A percentile compares a stretch with the other conserved stretches of the same genome.
Conservation (phyloP, 2,113 vertebrate species). For the Dasyprocta punctata region DNA sequence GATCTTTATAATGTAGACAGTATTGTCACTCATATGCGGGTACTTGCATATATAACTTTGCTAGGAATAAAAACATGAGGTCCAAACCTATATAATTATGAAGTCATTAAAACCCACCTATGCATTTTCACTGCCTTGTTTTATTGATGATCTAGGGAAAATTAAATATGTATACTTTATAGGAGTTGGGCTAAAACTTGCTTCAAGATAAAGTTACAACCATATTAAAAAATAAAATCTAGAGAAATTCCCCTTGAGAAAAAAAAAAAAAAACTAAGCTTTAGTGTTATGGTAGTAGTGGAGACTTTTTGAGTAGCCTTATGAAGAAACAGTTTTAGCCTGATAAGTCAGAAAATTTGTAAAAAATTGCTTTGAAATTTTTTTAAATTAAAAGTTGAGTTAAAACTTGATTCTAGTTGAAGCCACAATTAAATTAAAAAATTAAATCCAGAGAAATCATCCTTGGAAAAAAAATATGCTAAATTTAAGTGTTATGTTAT, state of each 20-base stretch:
- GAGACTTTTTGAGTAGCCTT: neutral
- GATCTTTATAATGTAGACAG: neutral
- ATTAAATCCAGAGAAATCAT: neutral
- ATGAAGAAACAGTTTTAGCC: neutral
- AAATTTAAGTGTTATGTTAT: neutral
- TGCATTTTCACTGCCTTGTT: constrained; percentile 20
- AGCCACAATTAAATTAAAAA: neutral
- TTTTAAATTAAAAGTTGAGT: neutral
- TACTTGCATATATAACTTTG: neutral
- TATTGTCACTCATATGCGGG: neutral
- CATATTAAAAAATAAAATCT: neutral
- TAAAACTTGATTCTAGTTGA: neutral
- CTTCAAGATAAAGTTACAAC: neutral
- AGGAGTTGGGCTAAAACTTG: neutral
- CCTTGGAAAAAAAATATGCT: neutral
- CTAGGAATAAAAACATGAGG: neutral
- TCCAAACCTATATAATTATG: neutral
- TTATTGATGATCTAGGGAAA: constrained; percentile 8
- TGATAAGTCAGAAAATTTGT: neutral
- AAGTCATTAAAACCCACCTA: neutral
- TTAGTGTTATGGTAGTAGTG: neutral
- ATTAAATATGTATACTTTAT: neutral
- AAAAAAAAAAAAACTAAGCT: neutral
- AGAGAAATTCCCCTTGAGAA: neutral
- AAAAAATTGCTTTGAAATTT: neutral